These are phyloP conservation scores for Sparus aurata DNA, from an alignment of 2,797 vertebrate genomes.

Conservation along the genomic window DNA sequence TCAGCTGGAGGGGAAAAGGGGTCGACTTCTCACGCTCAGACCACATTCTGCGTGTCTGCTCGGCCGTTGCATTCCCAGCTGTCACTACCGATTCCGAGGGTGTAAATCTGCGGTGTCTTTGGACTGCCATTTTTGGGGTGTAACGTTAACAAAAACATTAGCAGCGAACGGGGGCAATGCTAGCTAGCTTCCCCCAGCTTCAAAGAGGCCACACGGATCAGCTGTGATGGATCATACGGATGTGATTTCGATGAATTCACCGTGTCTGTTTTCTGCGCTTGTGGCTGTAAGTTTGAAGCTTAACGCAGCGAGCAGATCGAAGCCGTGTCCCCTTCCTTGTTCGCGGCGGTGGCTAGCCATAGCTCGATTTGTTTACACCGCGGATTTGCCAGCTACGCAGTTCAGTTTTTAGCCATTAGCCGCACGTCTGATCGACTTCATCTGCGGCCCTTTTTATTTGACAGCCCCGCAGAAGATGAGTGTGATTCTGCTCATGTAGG, in stretches of 20 bases:
- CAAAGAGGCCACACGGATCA: constrained; percentile 62
- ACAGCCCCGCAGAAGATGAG: constrained; percentile 59
- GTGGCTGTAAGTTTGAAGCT: constrained; percentile 28
- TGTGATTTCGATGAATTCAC: constrained; percentile 41
- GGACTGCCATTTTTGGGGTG: constrained; percentile 86
- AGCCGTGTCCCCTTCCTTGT: constrained; percentile 59
- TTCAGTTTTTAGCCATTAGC: constrained; percentile 81
- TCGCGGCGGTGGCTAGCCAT: constrained; percentile 58
- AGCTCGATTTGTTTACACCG: constrained; percentile 84
- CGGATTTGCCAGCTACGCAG: constrained; percentile 84
- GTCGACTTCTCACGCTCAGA: constrained; percentile 7
- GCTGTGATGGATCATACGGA: constrained; percentile 62
- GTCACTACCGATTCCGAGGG: constrained; percentile 76
- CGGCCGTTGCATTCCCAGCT: constrained; percentile 79
- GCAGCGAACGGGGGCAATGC: constrained; percentile 57
- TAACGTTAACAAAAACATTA: constrained; percentile 84
- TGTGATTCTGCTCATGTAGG: not conserved
- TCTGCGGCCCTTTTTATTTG: constrained; percentile 59
- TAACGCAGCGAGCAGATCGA: constrained; percentile 19
- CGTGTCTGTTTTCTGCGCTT: constrained; percentile 52
- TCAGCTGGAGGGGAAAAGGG: constrained; percentile 14
- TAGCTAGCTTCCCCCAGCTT: constrained; percentile 52
- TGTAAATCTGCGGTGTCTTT: constrained; percentile 80
- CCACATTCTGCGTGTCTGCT: constrained; percentile 29
- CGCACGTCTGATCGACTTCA: constrained; percentile 57